phyloP scores from a whole-genome alignment of 2,888 invertebrate species.

The Omphaloscelis lunosa region DNA sequence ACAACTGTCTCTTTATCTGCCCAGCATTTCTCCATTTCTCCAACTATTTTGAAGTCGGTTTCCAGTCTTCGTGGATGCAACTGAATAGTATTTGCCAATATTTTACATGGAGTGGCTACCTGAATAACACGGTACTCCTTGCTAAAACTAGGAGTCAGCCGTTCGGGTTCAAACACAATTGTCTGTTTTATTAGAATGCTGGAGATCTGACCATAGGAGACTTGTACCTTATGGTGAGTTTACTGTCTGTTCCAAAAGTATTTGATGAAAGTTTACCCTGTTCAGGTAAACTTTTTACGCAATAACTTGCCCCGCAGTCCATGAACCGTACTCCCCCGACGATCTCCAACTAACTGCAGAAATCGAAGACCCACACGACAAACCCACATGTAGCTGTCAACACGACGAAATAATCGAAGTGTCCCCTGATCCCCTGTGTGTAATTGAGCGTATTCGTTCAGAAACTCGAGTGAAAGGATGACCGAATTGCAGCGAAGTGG shows the following conservation, averaged over 20 bases:
- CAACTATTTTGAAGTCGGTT: not conserved
- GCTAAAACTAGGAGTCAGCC: not conserved
- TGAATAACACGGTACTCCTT: not conserved
- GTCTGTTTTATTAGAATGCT: not conserved
- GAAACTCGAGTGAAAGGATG: constrained; percentile 34
- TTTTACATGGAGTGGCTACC: not conserved
- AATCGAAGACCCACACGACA: constrained; percentile 8
- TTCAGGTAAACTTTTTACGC: not conserved
- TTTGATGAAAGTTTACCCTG: not conserved
- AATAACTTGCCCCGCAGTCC: not conserved
- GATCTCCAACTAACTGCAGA: constrained; percentile 2
- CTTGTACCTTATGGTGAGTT: not conserved
- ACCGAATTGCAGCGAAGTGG: constrained; percentile 38
- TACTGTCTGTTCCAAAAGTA: not conserved
- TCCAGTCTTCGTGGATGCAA: not conserved
- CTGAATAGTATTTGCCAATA: not conserved
- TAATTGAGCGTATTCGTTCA: constrained; percentile 53
- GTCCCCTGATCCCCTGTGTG: constrained; percentile 44
- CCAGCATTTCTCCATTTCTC: not conserved
- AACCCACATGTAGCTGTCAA: constrained; percentile 1
- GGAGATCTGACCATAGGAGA: not conserved
- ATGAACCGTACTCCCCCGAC: not conserved
- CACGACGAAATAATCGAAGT: constrained; percentile 30
- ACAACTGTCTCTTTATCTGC: not conserved
- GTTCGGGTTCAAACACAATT: not conserved